A percentile compares a stretch with the other conserved stretches of the same genome.
These are phyloP conservation scores for Tamias sibiricus DNA, from an alignment of 2,113 vertebrate species.

Conservation along the genomic window DNA sequence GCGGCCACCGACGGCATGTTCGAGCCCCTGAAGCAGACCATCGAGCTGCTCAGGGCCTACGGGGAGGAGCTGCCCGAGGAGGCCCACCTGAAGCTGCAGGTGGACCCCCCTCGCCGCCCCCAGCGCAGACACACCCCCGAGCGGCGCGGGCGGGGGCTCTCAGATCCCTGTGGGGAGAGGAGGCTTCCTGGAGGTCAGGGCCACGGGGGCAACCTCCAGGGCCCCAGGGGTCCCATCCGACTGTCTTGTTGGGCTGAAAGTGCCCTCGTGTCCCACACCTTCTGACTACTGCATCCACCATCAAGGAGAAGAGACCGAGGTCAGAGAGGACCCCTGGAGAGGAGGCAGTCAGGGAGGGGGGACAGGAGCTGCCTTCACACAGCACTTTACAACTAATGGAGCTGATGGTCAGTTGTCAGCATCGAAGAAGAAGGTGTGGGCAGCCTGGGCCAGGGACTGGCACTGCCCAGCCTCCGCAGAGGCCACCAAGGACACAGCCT, in stretches of 20 bases:
- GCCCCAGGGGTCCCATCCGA: too few relatives aligned
- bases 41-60: slow-evolving; percentile 84
- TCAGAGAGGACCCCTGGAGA: accelerated
- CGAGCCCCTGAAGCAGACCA: slow-evolving; percentile 85
- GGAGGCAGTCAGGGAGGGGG: accelerated
- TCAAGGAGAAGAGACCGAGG: accelerated
- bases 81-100: slow-evolving; percentile 83
- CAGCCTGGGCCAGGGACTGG: accelerated
- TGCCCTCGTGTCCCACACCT: accelerated
- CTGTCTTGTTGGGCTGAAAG: not conserved
- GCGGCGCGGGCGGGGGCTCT: too few relatives aligned
- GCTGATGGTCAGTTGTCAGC: not conserved
- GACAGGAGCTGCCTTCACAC: not conserved
- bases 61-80: slow-evolving; percentile 87
- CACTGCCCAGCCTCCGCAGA: too few relatives aligned
- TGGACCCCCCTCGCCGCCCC: not conserved
- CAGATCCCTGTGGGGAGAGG: not conserved
- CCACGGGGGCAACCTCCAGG: not conserved
- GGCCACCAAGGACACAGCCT: not conserved
- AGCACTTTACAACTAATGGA: accelerated
- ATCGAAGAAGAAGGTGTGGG: too few relatives aligned
- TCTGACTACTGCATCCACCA: accelerated
- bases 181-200: not conserved
- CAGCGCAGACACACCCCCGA: too few relatives aligned
- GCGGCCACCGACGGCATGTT: slow-evolving; percentile 82